Evolutionary conservation across 2,113 vertebrate species (phyloP), one percentile per base, ranked within the genome.

Genomic region (Nannobrachium achirus): DNA sequence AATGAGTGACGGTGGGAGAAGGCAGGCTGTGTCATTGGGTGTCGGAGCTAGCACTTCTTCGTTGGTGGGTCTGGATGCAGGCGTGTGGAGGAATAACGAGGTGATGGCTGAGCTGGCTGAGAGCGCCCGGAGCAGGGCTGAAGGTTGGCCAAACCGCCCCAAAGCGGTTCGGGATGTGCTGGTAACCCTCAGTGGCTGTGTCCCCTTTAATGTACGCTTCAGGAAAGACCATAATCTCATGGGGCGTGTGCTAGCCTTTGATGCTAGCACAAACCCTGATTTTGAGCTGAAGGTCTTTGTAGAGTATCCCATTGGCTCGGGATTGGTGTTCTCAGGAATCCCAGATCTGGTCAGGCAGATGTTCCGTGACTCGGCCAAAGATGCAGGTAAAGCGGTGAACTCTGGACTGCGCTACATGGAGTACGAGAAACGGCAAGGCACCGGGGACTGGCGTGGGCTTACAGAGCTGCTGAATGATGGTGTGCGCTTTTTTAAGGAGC

Each of bases 201-300:
- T 93, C 16, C 95, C 95, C 8, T 96, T 97, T 62, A 95, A 93
- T 0, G 93, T 97, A 13, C 95, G 95, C 69, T 96, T 96, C 88
- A 95, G 95, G 83, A 96, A 96, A 85, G 95, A 97, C 79, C 95
- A 95, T 10, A 86, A 90, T 5, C 79, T 96, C 69, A 76, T 94
- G 71, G 95, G 94, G 0, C 90, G 95, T 0, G 89, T 96, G 4
- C 91, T 96, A 20, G 95, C 95, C n/a, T 95, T 96, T 0, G 95
- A 97, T 1, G 93, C 92, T 0, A 91, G 88, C 42, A 79, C 93
- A 0, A 89, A 88, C 9, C 90, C 91, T 0, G 95, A 96, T 69
- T 94, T 93, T 9, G 95, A 97, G 86, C 82, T 97, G 18, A 95
- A 93, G 89, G 91, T 97, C 20, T 96, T 96, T 18, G 89, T 91